Base-by-base conservation (phyloP, 2,888 invertebrate genomes). In the Callyntrura sp. region DNA sequence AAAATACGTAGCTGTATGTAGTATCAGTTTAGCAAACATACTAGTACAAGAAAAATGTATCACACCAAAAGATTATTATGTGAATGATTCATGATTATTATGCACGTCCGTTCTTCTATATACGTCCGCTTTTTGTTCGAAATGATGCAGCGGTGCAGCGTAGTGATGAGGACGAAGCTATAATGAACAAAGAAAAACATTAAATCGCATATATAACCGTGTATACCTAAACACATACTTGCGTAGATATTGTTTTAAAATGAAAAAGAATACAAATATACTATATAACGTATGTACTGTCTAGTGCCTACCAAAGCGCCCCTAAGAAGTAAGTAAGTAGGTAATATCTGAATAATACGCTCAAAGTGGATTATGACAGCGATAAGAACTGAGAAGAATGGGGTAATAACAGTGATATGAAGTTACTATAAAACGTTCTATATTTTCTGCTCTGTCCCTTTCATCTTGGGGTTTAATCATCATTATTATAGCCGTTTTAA, bases 51-150 rank as follows among this genome's bases (percentile, higher is more conserved):
- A 48, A 82, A 48, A 82, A 82, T 35, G 82, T 82, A 62, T 60
- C 60, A 81, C 43, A 70, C 9, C n/a, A 14, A 57, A 1, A 35
- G 6, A 60, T 81, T 25, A 60, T 79, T 25, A n/a, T 25, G 28
- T 20, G 25, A 82, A 83, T 65, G 84, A 84, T 84, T 84, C 84
- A 68, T 35, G 70, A 70, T 84, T 84, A 84, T 83, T 68, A 83
- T 70, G 62, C 35, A 83, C 70, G 70, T 85, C 70, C 84, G 45
- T 70, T 28, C 68, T 51, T 70, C 28, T 20, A 55, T 20, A 55
- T 23, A 73, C 78, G 78, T 78, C 78, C 55, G 45, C 51, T 76
- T 76, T 35, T 51, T 76, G 20, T 45, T 20, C 8, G 23, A 28
- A 78, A 78, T 78, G 14, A 9, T 78, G 25, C 55, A 51, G 1